A percentile compares a stretch with the other conserved stretches of the same genome.
These are phyloP conservation scores for Pogonus chalceus DNA, from an alignment of 1,140 invertebrate species.

Conservation along the genomic window DNA sequence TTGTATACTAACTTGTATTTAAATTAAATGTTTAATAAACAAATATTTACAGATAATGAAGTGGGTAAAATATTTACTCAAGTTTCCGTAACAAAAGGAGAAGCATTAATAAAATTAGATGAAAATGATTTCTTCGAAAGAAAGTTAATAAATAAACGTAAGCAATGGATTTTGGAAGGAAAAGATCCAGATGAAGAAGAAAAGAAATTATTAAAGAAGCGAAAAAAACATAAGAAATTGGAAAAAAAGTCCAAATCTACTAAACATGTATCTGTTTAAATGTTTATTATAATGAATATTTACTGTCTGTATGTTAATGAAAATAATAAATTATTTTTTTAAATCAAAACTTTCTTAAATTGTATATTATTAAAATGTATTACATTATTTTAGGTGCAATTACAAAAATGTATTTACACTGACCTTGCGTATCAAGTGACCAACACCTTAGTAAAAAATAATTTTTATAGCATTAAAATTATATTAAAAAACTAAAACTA, in stretches of 20 bases:
- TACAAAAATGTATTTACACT: too few species aligned
- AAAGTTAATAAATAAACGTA: slow-evolving; percentile 76
- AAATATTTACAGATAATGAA: slow-evolving; percentile 54
- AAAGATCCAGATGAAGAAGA: slow-evolving; percentile 70
- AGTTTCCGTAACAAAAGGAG: slow-evolving; percentile 79
- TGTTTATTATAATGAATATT: too few species aligned
- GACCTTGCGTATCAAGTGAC: too few species aligned
- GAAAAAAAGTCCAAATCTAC: slow-evolving; percentile 25
- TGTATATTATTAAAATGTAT: too few species aligned
- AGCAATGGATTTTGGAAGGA: slow-evolving; percentile 77
- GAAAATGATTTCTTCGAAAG: slow-evolving; percentile 86
- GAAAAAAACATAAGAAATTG: slow-evolving; percentile 36
- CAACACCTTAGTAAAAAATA: too few species aligned
- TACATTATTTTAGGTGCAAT: too few species aligned
- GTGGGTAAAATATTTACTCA: slow-evolving; percentile 81
- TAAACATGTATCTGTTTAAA: too few species aligned
- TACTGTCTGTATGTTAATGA: too few species aligned
- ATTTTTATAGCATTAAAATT: too few species aligned
- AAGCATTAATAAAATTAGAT: slow-evolving; percentile 86
- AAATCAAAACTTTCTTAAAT: too few species aligned
- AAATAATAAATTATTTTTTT: too few species aligned
- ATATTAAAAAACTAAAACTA: too few species aligned
- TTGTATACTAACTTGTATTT: slow-evolving; percentile 18
- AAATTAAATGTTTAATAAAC: background rate
- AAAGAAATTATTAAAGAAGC: slow-evolving; percentile 41